These are phyloP conservation scores for Triplophysa rosa DNA, from an alignment of 2,113 vertebrate species.

Conservation along the genomic window DNA sequence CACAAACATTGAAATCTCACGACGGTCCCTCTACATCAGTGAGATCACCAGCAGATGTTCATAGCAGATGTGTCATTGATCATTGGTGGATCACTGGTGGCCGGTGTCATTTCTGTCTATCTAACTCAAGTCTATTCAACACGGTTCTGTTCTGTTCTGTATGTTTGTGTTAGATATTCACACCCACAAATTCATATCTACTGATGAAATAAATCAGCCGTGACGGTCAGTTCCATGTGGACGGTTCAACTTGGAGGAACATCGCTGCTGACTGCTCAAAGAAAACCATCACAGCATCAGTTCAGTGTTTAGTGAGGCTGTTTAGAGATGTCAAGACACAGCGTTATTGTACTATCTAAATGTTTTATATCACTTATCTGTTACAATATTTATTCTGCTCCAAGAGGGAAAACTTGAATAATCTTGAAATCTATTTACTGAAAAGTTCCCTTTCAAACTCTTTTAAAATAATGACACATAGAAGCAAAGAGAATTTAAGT, in stretches of 20 bases:
- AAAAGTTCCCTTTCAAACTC: neutral
- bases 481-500: no score
- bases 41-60: slow-evolving; percentile 22
- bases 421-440: neutral
- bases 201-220: no score
- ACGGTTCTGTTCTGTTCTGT: neutral
- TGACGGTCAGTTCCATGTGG: no score
- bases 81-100: neutral
- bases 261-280: no score
- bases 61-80: slow-evolving; percentile 20
- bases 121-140: slow-evolving; percentile 4
- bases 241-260: no score
- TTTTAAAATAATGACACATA: neutral
- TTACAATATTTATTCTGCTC: neutral
- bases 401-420: neutral
- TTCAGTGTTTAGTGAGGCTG: no score
- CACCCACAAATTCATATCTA: no score
- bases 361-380: neutral
- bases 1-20: slow-evolving; percentile 1
- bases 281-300: no score
- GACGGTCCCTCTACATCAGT: neutral
- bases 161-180: neutral
- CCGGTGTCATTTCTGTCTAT: neutral
- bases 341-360: no score
- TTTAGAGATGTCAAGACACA: no score